Evolutionary conservation across 1,140 invertebrate genomes (phyloP).

Genomic region (Triops cancriformis): DNA sequence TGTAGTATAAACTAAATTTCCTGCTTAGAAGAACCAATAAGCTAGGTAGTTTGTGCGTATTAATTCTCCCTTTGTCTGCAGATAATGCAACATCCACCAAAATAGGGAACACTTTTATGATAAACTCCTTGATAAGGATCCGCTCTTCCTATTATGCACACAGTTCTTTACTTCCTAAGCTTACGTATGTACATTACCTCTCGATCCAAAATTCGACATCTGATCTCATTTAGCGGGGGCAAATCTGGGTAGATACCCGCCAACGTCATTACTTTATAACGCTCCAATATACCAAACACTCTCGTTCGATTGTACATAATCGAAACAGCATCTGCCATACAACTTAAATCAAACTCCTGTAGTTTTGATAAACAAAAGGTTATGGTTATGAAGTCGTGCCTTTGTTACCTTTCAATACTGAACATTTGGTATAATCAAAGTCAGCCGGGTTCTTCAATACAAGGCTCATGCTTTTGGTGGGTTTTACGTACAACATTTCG

Average conservation of each 20-base stretch:
- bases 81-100: neutral
- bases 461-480: neutral
- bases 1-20: neutral
- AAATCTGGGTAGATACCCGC: neutral
- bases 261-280: neutral
- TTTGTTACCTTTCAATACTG: neutral
- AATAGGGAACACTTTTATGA: neutral
- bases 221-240: neutral
- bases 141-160: neutral
- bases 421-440: neutral
- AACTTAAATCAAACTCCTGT: neutral
- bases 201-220: neutral
- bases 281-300: neutral
- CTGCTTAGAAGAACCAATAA: neutral
- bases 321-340: neutral
- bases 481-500: neutral
- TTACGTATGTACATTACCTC: neutral
- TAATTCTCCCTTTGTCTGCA: neutral
- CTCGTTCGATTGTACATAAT: neutral
- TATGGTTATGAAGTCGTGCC: no score
- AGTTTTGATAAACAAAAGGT: no score
- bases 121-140: neutral
- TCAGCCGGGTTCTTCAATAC: neutral
- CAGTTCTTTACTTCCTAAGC: neutral
- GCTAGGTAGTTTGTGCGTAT: neutral